Conservation (phyloP, 2,888 invertebrate species). For the Philaethria dido region DNA sequence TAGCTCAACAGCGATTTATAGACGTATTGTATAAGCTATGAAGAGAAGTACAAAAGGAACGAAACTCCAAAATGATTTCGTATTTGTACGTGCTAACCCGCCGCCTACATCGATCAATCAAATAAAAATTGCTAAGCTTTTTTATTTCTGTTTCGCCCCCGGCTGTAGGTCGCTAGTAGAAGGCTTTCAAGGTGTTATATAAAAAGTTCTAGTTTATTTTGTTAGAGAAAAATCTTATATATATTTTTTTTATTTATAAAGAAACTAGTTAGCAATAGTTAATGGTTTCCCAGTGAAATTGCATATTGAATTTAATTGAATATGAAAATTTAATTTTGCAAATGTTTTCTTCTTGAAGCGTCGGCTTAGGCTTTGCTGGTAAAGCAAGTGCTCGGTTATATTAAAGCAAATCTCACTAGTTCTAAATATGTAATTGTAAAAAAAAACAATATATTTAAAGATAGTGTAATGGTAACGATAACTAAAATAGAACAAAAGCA, state of each 20-base stretch:
- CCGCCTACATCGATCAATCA: conserved; percentile 23
- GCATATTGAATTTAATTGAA: background rate
- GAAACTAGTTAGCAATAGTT: background rate
- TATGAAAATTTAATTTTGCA: background rate
- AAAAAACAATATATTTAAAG: no score
- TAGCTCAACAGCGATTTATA: background rate
- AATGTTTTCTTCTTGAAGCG: no score
- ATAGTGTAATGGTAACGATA: no score
- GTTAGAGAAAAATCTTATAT: conserved; percentile 2
- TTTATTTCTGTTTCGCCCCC: conserved; percentile 22
- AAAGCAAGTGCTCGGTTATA: no score
- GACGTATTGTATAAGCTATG: conserved; percentile 4
- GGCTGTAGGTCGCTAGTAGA: conserved; percentile 17
- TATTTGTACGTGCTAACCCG: conserved; percentile 18
- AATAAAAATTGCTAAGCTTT: conserved; percentile 9
- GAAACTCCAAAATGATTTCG: background rate
- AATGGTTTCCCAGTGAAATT: background rate
- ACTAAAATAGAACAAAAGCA: no score
- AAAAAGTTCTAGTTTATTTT: conserved; percentile 19
- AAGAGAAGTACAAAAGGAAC: background rate
- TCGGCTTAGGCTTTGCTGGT: no score
- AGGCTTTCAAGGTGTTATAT: conserved; percentile 1
- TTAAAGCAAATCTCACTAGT: no score
- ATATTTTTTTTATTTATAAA: background rate
- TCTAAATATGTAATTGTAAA: no score